Conservation (phyloP, 2,113 vertebrate species). For the Lagopus muta region DNA sequence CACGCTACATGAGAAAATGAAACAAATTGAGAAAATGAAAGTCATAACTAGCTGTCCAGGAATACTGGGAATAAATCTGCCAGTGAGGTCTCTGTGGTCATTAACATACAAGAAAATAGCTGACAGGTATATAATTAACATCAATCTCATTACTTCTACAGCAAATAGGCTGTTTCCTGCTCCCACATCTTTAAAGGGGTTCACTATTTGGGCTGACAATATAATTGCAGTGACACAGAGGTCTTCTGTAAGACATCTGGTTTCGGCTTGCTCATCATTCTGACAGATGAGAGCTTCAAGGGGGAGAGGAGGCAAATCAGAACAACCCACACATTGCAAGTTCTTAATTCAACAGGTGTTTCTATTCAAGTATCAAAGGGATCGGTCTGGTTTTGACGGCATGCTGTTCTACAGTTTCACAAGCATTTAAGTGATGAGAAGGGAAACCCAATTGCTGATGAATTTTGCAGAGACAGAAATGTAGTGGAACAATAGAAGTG, state of each 20-base stretch:
- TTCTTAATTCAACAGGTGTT: neutral
- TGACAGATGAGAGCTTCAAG: slow-evolving; percentile 15
- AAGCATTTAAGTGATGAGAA: neutral
- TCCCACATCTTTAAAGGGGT: neutral
- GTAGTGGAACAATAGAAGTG: neutral
- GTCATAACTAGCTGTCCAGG: neutral
- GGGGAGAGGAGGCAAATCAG: neutral
- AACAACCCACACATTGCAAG: neutral
- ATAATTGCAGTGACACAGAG: neutral
- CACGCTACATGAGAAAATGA: slow-evolving; percentile 6
- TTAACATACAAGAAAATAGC: slow-evolving; percentile 15
- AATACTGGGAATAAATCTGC: neutral
- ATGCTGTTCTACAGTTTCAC: neutral
- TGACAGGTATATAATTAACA: slow-evolving; percentile 9
- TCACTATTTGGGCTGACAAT: slow-evolving; percentile 22
- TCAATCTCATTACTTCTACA: neutral
- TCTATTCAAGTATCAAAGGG: neutral
- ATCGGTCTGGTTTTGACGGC: neutral
- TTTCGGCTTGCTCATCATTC: neutral
- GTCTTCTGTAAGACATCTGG: neutral
- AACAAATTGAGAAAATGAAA: neutral
- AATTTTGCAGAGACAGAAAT: neutral
- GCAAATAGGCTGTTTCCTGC: slow-evolving; percentile 16
- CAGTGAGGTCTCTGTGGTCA: neutral
- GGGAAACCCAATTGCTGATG: neutral